These are phyloP conservation scores for Meghimatium bilineatum DNA, from an alignment of 2,888 invertebrate genomes.

Conservation along the genomic window DNA sequence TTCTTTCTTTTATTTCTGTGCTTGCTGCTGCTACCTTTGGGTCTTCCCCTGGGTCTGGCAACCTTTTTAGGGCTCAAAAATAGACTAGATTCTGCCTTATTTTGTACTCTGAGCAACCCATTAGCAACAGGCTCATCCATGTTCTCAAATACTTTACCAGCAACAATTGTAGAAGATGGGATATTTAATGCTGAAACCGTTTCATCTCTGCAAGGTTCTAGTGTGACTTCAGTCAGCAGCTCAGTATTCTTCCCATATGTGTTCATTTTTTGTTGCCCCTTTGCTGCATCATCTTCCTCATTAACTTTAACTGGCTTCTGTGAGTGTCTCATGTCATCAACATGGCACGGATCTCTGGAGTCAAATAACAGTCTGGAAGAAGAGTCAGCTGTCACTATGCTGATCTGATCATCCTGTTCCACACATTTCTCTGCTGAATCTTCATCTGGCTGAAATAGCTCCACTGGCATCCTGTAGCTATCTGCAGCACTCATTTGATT, in stretches of 20 bases:
- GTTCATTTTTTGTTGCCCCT: not conserved
- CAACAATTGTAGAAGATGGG: not conserved
- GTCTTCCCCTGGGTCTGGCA: not conserved
- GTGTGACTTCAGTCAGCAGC: not conserved
- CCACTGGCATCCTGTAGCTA: constrained; percentile 45
- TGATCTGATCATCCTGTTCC: not conserved
- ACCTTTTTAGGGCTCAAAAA: not conserved
- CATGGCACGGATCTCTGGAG: constrained; percentile 11
- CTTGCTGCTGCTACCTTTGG: not conserved
- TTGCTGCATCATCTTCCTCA: not conserved
- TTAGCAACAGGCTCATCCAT: not conserved
- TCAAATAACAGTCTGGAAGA: constrained; percentile 24
- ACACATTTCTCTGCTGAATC: constrained; percentile 44
- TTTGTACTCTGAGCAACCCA: not conserved
- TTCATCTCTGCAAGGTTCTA: not conserved
- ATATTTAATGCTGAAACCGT: not conserved
- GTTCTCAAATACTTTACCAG: not conserved
- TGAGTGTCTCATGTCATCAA: constrained; percentile 7
- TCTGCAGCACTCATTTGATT: constrained; percentile 44
- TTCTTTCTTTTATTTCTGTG: not conserved
- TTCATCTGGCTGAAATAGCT: constrained; percentile 48
- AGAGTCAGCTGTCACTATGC: constrained; percentile 8
- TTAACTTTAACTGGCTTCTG: not conserved
- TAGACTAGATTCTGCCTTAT: not conserved
- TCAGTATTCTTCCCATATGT: not conserved